Evolutionary conservation across 2,113 vertebrate species (phyloP).

Genomic region (Atractosteus spatula): DNA sequence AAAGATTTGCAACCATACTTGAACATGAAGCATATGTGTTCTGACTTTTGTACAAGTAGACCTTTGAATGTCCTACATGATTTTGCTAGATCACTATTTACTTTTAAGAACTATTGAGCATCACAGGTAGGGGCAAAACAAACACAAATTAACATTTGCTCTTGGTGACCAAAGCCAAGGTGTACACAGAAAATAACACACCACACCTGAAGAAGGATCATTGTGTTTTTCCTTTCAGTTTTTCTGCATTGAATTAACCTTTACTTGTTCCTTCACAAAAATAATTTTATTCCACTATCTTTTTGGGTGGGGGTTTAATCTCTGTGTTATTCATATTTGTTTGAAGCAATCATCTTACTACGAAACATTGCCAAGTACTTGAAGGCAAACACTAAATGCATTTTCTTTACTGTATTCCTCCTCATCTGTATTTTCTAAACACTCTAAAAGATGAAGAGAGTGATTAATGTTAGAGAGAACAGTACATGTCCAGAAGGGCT

Average conservation of each 20-base stretch:
- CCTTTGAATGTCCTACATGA: no score
- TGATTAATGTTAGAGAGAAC: constrained; percentile 31
- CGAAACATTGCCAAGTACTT: not conserved
- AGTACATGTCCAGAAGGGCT: constrained; percentile 52
- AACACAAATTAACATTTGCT: constrained; percentile 60
- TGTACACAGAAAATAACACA: constrained; percentile 53
- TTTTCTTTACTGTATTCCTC: no score
- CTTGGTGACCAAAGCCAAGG: constrained; percentile 40
- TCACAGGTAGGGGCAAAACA: constrained; percentile 54
- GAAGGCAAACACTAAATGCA: not conserved
- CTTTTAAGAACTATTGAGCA: constrained; percentile 52
- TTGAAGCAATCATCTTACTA: constrained; percentile 38
- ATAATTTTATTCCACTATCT: no score
- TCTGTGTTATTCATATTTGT: constrained; percentile 30
- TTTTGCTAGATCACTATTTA: constrained; percentile 39
- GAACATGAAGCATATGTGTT: no score
- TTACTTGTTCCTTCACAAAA: no score
- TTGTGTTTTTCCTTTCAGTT: constrained; percentile 36
- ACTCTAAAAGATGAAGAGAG: not conserved
- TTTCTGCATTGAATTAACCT: constrained; percentile 35
- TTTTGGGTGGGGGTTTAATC: no score
- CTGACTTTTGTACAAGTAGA: no score
- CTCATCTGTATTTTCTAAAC: no score
- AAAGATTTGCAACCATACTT: no score
- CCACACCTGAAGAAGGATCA: constrained; percentile 18